Percentiles rank a stretch among this genome's conserved stretches.
Evolutionary conservation across 35 echinoderm and acorn worm genomes (phyloP).

Genomic region (Apostichopus californicus): DNA sequence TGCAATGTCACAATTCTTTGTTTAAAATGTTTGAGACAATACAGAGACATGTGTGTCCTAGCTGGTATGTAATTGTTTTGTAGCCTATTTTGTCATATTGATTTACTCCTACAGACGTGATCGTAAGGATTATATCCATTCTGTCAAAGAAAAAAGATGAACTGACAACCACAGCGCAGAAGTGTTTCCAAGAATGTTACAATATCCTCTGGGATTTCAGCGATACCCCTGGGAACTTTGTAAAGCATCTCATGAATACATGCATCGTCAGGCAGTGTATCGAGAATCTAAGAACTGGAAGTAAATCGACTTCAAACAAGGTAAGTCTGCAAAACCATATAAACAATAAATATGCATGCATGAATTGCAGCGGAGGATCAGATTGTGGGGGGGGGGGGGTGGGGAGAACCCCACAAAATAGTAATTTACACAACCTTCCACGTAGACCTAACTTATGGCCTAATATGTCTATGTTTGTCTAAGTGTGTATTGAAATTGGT

Average conservation of each 20-base stretch:
- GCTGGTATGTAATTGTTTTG: no score
- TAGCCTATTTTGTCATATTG: neutral
- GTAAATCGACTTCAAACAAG: neutral
- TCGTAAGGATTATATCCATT: conserved; percentile 27
- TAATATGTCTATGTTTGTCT: no score
- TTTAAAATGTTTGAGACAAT: no score
- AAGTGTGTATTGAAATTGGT: no score
- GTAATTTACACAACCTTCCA: neutral
- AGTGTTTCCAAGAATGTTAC: neutral
- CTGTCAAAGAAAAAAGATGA: neutral
- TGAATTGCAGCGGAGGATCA: no score
- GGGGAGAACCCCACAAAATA: no score
- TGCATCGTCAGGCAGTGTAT: conserved; percentile 6
- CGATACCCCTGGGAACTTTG: neutral
- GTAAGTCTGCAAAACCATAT: neutral
- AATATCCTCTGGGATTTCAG: conserved; percentile 3
- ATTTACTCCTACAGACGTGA: neutral
- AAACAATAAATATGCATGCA: no score
- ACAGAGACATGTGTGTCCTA: no score
- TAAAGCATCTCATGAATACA: conserved; percentile 2
- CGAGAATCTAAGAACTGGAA: conserved; percentile 1
- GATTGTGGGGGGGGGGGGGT: no score
- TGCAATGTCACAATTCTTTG: no score
- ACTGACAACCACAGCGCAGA: neutral
- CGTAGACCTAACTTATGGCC: neutral